Conservation (phyloP, 2,888 invertebrate genomes). For the Incurvaria masculella region DNA sequence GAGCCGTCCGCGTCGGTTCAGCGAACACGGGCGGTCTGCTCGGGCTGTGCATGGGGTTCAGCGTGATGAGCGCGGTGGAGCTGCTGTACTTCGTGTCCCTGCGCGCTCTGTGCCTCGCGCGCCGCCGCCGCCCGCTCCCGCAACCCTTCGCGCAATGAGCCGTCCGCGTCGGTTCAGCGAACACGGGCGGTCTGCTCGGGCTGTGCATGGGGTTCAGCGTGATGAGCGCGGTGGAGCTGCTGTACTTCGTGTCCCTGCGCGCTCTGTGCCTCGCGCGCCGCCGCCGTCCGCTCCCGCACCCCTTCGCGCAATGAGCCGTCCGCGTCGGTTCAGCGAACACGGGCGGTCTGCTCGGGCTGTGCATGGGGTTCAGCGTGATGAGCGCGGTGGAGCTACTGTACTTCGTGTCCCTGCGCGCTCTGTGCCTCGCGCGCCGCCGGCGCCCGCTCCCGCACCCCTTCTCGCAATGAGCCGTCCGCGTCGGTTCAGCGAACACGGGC, state of each 20-base stretch:
- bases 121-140: neutral
- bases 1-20: too few species aligned
- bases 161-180: too few species aligned
- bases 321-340: conserved; percentile 64
- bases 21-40: conserved; percentile 82
- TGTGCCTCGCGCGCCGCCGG: conserved; percentile 33
- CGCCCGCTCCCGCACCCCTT: neutral
- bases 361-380: conserved; percentile 81
- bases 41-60: conserved; percentile 82
- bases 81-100: conserved; percentile 64
- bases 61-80: conserved; percentile 75
- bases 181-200: conserved; percentile 78
- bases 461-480: neutral
- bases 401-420: conserved; percentile 58
- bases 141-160: neutral
- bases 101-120: conserved; percentile 51
- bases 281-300: neutral
- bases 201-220: conserved; percentile 84
- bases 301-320: neutral
- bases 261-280: conserved; percentile 43
- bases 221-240: conserved; percentile 73
- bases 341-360: conserved; percentile 78
- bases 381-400: conserved; percentile 59
- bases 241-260: conserved; percentile 53
- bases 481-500: conserved; percentile 70